A percentile compares a stretch with the other conserved stretches of the same genome.
phyloP scores from a whole-genome alignment of 1,140 invertebrate species.

The Aethina tumida region DNA sequence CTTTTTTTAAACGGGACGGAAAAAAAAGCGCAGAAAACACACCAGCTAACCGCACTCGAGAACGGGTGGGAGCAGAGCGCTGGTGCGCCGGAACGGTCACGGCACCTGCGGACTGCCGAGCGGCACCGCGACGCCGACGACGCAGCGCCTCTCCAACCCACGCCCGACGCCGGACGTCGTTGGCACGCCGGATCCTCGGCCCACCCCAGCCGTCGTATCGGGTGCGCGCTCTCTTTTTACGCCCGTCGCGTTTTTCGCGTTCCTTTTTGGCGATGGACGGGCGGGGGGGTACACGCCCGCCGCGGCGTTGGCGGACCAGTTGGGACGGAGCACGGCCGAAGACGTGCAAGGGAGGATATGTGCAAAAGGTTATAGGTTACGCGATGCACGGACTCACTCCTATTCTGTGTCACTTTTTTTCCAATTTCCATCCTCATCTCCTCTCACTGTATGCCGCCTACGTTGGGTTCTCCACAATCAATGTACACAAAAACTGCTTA shows the following conservation, averaged over 20 bases:
- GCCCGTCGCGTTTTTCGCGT: slow-evolving; percentile 4
- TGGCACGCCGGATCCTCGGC: no score
- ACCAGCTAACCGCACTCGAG: slow-evolving; percentile 33
- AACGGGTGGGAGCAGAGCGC: slow-evolving; percentile 38
- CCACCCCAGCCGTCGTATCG: no score
- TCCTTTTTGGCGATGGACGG: slow-evolving; percentile 9
- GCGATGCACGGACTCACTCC: slow-evolving; percentile 9
- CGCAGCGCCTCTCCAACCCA: slow-evolving; percentile 24
- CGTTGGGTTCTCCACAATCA: no score
- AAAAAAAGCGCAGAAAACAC: no score
- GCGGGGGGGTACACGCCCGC: slow-evolving; percentile 12
- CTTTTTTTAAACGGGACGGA: slow-evolving; percentile 33
- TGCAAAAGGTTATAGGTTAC: slow-evolving; percentile 12
- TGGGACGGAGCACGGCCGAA: slow-evolving; percentile 10
- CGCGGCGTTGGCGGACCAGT: not conserved
- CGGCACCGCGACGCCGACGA: slow-evolving; percentile 33
- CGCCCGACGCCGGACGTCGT: slow-evolving; percentile 12
- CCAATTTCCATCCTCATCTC: slow-evolving; percentile 5
- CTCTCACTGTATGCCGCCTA: no score
- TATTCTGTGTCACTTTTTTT: not conserved
- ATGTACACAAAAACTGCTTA: no score
- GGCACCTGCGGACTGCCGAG: slow-evolving; percentile 38
- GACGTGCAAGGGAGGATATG: slow-evolving; percentile 3
- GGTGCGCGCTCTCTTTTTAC: no score
- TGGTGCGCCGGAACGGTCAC: slow-evolving; percentile 42